Conservation (phyloP, 2,888 invertebrate species). For the Agrotis segetum region DNA sequence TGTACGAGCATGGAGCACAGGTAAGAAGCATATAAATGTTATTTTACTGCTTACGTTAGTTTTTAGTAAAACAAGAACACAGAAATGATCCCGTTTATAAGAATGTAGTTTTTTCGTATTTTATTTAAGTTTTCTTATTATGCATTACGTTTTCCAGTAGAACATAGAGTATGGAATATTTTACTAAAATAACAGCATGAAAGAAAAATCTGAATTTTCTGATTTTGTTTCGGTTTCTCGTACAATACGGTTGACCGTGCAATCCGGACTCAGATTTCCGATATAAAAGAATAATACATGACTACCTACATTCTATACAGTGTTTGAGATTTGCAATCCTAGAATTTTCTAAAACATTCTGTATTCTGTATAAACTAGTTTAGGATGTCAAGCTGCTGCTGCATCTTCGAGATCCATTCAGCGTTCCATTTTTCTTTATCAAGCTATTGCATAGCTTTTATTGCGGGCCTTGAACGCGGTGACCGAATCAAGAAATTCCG, state of each 20-base stretch:
- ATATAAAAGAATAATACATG: constrained; percentile 56
- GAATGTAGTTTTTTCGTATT: neutral
- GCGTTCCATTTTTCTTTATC: too few species aligned
- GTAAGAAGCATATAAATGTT: constrained; percentile 2
- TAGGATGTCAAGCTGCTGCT: too few species aligned
- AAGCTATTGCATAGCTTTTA: too few species aligned
- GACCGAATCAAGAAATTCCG: too few species aligned
- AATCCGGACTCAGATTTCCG: constrained; percentile 43
- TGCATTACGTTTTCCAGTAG: neutral
- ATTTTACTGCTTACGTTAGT: constrained; percentile 21
- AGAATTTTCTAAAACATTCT: neutral
- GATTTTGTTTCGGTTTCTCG: constrained; percentile 26
- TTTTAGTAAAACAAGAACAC: constrained; percentile 14
- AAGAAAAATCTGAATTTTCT: constrained; percentile 40
- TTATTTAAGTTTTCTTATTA: constrained; percentile 18
- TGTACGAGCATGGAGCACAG: neutral
- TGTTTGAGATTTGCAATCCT: constrained; percentile 18
- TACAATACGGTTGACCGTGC: constrained; percentile 45
- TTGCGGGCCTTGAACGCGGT: too few species aligned
- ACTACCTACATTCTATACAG: constrained; percentile 13
- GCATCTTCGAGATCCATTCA: too few species aligned
- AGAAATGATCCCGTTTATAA: neutral
- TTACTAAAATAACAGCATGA: constrained; percentile 41
- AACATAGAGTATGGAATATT: constrained; percentile 23
- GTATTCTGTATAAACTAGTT: constrained; percentile 1